Conservation (phyloP, 2,888 invertebrate genomes). For the Pemphredon lugubris region DNA sequence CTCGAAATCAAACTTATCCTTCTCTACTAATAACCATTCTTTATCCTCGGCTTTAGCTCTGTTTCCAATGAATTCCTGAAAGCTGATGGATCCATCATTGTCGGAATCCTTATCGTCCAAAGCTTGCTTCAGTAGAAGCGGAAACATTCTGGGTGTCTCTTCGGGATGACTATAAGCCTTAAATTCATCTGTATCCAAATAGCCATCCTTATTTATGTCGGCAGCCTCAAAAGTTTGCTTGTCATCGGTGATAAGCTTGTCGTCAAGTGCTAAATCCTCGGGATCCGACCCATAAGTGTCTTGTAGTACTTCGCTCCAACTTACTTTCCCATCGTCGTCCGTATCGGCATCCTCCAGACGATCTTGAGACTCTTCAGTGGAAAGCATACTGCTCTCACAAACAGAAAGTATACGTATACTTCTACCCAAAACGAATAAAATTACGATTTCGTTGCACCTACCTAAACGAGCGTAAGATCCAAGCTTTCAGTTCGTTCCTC, state of each 20-base stretch:
- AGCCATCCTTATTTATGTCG: constrained; percentile 91
- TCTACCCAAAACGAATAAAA: not conserved
- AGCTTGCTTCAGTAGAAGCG: constrained; percentile 89
- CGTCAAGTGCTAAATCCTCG: constrained; percentile 82
- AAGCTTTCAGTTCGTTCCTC: constrained; percentile 91
- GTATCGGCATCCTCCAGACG: constrained; percentile 93
- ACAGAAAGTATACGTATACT: constrained; percentile 16
- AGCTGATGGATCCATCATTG: constrained; percentile 91
- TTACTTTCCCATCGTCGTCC: constrained; percentile 90
- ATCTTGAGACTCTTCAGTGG: constrained; percentile 93
- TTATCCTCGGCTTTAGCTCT: constrained; percentile 86
- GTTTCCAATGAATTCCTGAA: constrained; percentile 91
- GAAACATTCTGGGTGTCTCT: constrained; percentile 94
- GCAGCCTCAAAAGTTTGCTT: constrained; percentile 92
- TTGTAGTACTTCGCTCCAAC: constrained; percentile 94
- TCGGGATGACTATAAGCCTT: constrained; percentile 96
- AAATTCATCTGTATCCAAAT: constrained; percentile 90
- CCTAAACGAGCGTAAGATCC: constrained; percentile 96
- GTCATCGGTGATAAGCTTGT: constrained; percentile 89
- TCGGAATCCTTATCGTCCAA: constrained; percentile 93
- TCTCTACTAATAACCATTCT: constrained; percentile 87
- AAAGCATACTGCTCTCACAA: constrained; percentile 85
- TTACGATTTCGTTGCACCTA: constrained; percentile 77
- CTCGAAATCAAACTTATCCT: constrained; percentile 92
- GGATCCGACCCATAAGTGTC: constrained; percentile 92